These are phyloP conservation scores for Notothenia rossii DNA, from an alignment of 2,113 vertebrate genomes.

Conservation along the genomic window DNA sequence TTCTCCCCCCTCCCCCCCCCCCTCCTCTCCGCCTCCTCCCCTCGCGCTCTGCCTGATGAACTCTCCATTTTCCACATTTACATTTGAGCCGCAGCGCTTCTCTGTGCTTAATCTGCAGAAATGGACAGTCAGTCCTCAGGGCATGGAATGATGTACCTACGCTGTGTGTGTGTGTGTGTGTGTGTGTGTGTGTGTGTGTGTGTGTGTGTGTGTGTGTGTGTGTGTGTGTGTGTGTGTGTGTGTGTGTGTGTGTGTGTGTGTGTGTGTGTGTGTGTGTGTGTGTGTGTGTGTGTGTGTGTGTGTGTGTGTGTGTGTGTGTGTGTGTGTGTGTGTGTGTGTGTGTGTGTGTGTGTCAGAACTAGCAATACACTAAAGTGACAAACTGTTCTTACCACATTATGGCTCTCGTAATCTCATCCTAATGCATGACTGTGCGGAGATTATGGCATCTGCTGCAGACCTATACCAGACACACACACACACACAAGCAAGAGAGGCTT, in stretches of 20 bases:
- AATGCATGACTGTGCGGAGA: constrained; percentile 55
- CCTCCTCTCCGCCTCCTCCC: no score
- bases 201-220: constrained; percentile 1
- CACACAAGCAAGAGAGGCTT: constrained; percentile 12
- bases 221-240: background rate
- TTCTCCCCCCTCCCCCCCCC: background rate
- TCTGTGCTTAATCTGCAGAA: constrained; percentile 65
- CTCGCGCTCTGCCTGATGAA: background rate
- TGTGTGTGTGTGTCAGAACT: constrained; percentile 4
- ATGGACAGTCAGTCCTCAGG: constrained; percentile 34
- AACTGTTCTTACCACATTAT: constrained; percentile 51
- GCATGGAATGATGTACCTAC: background rate
- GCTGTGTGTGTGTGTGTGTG: background rate
- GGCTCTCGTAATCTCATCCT: constrained; percentile 59
- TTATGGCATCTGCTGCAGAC: constrained; percentile 60
- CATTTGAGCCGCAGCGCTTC: no score
- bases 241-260: background rate
- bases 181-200: background rate
- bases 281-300: background rate
- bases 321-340: constrained; percentile 9
- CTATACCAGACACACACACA: constrained; percentile 2
- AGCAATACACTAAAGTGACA: constrained; percentile 56
- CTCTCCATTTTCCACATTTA: no score
- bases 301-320: background rate
- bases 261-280: background rate